Conservation (phyloP, 2,888 invertebrate genomes). For the Hirtodrosophila histrioides region DNA sequence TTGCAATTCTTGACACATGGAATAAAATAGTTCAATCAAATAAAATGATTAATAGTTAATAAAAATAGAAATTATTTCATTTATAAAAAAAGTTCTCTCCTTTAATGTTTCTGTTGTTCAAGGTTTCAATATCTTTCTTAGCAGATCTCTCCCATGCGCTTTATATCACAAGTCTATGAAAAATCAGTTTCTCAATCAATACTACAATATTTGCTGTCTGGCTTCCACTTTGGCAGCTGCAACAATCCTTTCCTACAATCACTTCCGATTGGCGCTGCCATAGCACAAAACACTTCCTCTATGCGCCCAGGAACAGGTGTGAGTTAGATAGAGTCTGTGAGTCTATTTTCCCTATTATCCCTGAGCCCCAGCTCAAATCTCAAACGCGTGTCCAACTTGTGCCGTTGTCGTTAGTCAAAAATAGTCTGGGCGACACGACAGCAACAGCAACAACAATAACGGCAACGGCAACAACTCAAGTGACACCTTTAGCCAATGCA, state of each 20-base stretch:
- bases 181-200: background rate
- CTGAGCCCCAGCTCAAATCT: conserved; percentile 50
- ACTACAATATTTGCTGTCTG: background rate
- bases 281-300: conserved; percentile 29
- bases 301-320: conserved; percentile 41
- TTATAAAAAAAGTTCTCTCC: no score
- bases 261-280: conserved; percentile 33
- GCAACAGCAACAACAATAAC: conserved; percentile 38
- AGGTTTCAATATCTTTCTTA: no score
- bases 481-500: conserved; percentile 77
- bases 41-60: no score
- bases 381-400: conserved; percentile 73
- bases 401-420: conserved; percentile 70
- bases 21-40: no score
- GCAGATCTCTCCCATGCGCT: no score
- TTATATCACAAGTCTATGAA: no score
- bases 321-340: conserved; percentile 11
- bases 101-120: no score
- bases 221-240: conserved; percentile 28
- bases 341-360: conserved; percentile 10
- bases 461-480: conserved; percentile 56
- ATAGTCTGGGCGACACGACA: conserved; percentile 55
- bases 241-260: conserved; percentile 17
- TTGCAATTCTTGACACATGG: no score
- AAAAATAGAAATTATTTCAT: no score